Evolutionary conservation across 2,888 invertebrate genomes (phyloP), one percentile per base, ranked within the genome.

Genomic region (Penaeus monodon): DNA sequence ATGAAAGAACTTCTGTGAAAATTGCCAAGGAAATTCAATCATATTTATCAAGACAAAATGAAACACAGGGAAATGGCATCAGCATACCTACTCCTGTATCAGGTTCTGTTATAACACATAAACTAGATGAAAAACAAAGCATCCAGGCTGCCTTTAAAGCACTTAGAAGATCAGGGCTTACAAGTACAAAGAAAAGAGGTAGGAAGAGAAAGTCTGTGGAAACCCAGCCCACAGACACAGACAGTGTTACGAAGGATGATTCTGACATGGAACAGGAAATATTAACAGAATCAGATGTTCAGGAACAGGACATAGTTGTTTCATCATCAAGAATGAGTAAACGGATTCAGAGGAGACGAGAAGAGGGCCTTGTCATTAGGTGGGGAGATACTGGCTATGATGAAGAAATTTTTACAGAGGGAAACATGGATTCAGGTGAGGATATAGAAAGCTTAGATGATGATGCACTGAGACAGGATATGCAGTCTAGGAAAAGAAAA

Each of bases 291-390:
- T 38, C 29, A 81, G 33, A 68, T 63, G 76, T 57, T 73, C n/a
- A 57, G n/a, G 44, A 44, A 49, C 10, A 63, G 33, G 17, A 68
- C 70, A 27, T 27, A 86, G 49, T n/a, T 49, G 17, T 66, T 10
- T 33, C 63, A 81, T 4, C 84, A 70, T 49, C 84, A 10, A 38
- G 86, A 33, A n/a, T 33, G 20, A 86, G 86, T 68, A 68, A 81
- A 63, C 77, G 86, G 68, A 86, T 86, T 63, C 81, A 86, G 38
- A 81, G 86, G 57, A 76, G 86, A 65, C 70, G 81, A 81, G 86
- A 86, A 77, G 86, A 86, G 57, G 86, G 86, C n/a, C 77, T 86
- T n/a, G 86, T 86, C 22, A 77, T 86, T 22, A 44, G 57, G n/a
- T 86, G 86, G 86, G 86, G 86, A 33, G 82, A 86, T 77, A 38